These are phyloP conservation scores for Dinomys branickii DNA, from an alignment of 2,113 vertebrate genomes.

Conservation along the genomic window DNA sequence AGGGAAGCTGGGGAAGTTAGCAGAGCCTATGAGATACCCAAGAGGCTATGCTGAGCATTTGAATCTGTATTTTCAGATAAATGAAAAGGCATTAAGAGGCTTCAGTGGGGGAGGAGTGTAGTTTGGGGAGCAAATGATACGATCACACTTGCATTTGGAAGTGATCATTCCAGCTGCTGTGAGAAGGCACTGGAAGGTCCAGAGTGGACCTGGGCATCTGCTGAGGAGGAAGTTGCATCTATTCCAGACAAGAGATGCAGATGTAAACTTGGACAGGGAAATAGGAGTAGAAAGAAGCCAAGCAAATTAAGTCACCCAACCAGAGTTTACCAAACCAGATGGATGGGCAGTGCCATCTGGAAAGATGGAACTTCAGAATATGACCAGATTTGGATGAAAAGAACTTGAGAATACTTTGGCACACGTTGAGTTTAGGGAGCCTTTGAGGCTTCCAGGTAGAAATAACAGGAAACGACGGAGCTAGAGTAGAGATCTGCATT, in stretches of 20 bases:
- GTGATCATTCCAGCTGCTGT: not conserved
- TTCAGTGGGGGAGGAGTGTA: not conserved
- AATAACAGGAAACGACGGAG: not conserved
- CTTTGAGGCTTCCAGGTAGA: not conserved
- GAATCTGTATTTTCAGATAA: slow-evolving; percentile 27
- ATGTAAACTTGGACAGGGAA: not conserved
- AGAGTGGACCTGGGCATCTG: not conserved
- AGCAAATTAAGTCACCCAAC: slow-evolving; percentile 54
- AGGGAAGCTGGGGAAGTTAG: not conserved
- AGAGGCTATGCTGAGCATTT: not conserved
- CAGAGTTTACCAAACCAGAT: slow-evolving; percentile 36
- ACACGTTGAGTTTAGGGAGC: not conserved
- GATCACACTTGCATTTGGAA: slow-evolving; percentile 44
- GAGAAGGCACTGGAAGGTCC: not conserved
- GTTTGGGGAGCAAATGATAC: not conserved
- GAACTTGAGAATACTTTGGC: not conserved
- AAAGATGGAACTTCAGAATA: not conserved
- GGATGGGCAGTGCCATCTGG: not conserved
- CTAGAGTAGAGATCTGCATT: not conserved
- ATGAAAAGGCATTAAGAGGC: slow-evolving; percentile 1
- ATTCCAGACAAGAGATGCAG: not conserved
- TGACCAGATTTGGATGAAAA: slow-evolving; percentile 14
- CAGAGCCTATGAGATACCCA: not conserved
- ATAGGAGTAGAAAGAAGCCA: not conserved
- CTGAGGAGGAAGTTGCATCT: not conserved